These are phyloP conservation scores for Microctonus hyperodae DNA, from an alignment of 2,888 invertebrate species.

Conservation along the genomic window DNA sequence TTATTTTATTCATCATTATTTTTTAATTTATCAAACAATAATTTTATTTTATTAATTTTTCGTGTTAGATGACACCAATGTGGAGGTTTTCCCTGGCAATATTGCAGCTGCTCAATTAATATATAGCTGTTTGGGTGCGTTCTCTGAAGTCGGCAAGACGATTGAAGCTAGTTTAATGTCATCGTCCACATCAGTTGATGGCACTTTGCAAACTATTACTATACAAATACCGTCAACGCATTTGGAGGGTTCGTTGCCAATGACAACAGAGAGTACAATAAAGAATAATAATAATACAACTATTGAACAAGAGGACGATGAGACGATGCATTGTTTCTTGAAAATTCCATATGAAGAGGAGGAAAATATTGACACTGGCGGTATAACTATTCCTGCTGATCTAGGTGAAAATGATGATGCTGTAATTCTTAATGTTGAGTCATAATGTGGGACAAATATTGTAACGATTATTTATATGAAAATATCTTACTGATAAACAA, in stretches of 20 bases:
- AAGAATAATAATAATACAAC: constrained; percentile 40
- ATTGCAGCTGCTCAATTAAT: constrained; percentile 62
- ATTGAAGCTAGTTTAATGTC: constrained; percentile 60
- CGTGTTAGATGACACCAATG: constrained; percentile 47
- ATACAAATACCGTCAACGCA: constrained; percentile 59
- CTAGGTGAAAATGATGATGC: constrained; percentile 47
- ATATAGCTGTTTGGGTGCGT: constrained; percentile 59
- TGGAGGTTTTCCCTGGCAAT: constrained; percentile 61
- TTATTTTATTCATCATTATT: constrained; percentile 1
- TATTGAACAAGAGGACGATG: constrained; percentile 63
- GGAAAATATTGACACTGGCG: constrained; percentile 66
- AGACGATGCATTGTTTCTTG: constrained; percentile 61
- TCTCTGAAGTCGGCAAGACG: constrained; percentile 55
- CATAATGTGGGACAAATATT: constrained; percentile 28
- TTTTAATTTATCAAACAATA: constrained; percentile 3
- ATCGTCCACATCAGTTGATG: constrained; percentile 60
- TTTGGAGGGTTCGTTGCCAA: constrained; percentile 53
- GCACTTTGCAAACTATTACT: constrained; percentile 59
- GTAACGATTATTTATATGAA: constrained; percentile 12
- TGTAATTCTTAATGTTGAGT: constrained; percentile 45
- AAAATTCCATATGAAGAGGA: constrained; percentile 61
- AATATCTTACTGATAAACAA: background rate
- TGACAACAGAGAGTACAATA: constrained; percentile 38
- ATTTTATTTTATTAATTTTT: constrained; percentile 2
- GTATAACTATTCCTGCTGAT: constrained; percentile 68